phyloP scores from a whole-genome alignment of 2,113 vertebrate species.

The Tapirus terrestris region DNA sequence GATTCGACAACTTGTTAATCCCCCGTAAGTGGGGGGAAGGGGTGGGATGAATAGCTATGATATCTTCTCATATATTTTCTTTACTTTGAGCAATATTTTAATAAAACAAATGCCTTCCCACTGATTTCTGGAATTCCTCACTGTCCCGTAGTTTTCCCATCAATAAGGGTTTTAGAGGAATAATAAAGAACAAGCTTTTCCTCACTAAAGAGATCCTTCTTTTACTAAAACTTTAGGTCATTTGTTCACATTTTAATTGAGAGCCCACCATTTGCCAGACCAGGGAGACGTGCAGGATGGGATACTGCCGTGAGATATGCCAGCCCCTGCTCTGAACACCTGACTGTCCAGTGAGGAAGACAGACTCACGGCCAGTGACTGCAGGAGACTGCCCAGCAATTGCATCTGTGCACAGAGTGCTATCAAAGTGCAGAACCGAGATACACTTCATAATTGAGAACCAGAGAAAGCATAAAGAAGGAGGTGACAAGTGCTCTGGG shows the following conservation, averaged over 20 bases:
- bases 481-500: neutral
- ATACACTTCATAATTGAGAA: rapidly evolving
- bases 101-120: neutral
- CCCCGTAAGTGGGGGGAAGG: too few species aligned
- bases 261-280: neutral
- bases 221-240: neutral
- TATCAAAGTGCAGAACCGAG: neutral
- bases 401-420: neutral
- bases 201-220: neutral
- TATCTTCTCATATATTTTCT: neutral
- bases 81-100: neutral
- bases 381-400: neutral
- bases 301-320: neutral
- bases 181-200: neutral
- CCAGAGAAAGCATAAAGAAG: neutral
- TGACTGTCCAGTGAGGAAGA: too few species aligned
- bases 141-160: neutral
- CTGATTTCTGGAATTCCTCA: neutral
- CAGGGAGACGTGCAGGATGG: neutral
- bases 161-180: neutral
- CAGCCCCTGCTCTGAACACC: neutral
- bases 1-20: neutral
- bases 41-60: rapidly evolving
- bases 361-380: too few species aligned
- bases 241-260: neutral